These are phyloP conservation scores for Percopsis omiscomaycus DNA, from an alignment of 2,797 vertebrate genomes.

Conservation along the genomic window DNA sequence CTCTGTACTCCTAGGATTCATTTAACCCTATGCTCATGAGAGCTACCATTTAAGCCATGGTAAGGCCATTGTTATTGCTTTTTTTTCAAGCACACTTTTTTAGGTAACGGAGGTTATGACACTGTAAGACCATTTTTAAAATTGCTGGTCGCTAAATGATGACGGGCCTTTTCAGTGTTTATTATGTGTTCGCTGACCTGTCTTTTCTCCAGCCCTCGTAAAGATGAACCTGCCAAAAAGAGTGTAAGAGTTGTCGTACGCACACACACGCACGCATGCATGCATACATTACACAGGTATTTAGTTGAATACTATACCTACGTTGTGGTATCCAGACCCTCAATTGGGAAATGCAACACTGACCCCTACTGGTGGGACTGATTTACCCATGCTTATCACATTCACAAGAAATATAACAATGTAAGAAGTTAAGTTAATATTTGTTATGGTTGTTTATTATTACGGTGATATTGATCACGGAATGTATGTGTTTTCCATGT, in stretches of 20 bases:
- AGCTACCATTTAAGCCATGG: neutral
- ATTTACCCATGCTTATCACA: no score
- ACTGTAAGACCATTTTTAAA: no score
- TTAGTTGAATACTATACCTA: no score
- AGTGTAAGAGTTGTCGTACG: neutral
- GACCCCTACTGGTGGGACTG: conserved; percentile 7
- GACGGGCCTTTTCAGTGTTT: neutral
- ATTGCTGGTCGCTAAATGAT: no score
- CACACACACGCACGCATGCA: neutral
- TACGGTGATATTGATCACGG: neutral
- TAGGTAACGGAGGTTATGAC: no score
- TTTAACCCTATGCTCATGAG: no score
- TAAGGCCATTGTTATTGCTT: neutral
- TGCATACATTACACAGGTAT: neutral
- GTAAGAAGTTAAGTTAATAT: no score
- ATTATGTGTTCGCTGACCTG: neutral
- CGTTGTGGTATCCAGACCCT: no score
- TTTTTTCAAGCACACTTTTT: neutral
- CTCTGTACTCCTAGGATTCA: no score
- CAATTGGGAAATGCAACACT: conserved; percentile 1
- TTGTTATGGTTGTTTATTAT: neutral
- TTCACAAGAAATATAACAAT: neutral
- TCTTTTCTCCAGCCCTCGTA: neutral
- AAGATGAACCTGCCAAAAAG: neutral
- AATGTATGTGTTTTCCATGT: no score